Percentiles rank a stretch among this genome's conserved stretches.
phyloP scores from a whole-genome alignment of 2,888 invertebrate species.

The Noctua comes region DNA sequence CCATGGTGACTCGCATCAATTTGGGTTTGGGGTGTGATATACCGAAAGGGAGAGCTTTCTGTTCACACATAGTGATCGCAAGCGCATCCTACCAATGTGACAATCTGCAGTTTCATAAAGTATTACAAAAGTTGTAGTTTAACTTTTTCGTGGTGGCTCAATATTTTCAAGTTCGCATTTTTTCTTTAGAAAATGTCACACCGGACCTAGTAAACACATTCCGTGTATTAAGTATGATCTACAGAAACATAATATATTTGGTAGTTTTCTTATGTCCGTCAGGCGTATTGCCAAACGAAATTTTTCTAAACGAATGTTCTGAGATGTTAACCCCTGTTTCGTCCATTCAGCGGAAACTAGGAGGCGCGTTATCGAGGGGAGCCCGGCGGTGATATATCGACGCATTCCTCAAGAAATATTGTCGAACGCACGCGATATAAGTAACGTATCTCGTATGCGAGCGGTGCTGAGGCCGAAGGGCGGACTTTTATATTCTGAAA shows the following conservation, averaged over 20 bases:
- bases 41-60: not conserved
- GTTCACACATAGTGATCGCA: not conserved
- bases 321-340: constrained; percentile 61
- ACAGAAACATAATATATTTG: constrained; percentile 11
- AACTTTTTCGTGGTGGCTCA: not conserved
- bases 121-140: too few species aligned
- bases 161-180: not conserved
- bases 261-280: constrained; percentile 30
- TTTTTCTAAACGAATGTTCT: constrained; percentile 49
- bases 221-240: not conserved
- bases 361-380: constrained; percentile 82
- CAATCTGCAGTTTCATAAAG: not conserved
- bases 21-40: constrained; percentile 26
- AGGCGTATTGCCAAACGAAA: constrained; percentile 53
- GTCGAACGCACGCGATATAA: constrained; percentile 78
- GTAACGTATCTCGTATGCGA: constrained; percentile 74
- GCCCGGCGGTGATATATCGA: constrained; percentile 84
- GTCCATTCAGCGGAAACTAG: constrained; percentile 80
- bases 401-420: constrained; percentile 83
- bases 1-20: constrained; percentile 4
- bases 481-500: constrained; percentile 66
- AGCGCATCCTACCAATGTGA: not conserved
- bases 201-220: not conserved
- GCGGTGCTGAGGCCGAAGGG: constrained; percentile 57
- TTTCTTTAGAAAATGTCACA: not conserved